These are phyloP conservation scores for Netelia inedita DNA, from an alignment of 2,888 invertebrate genomes.

Conservation along the genomic window DNA sequence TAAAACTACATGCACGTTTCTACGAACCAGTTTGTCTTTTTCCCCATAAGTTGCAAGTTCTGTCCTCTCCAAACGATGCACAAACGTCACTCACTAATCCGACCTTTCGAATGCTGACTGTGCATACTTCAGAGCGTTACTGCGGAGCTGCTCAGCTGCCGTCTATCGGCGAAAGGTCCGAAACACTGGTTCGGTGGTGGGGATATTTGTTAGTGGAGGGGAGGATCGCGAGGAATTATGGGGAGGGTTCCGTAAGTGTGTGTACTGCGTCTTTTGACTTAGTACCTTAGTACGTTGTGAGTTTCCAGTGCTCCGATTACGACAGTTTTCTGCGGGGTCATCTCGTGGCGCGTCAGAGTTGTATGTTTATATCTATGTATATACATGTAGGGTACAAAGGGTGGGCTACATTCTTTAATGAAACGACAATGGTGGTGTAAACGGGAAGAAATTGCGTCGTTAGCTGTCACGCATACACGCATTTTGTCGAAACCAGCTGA, in stretches of 20 bases:
- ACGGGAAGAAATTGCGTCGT: conserved; percentile 44
- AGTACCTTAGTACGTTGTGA: conserved; percentile 68
- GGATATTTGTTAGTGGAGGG: background rate
- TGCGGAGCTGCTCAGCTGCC: too few species aligned
- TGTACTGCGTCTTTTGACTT: conserved; percentile 67
- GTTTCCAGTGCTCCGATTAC: conserved; percentile 60
- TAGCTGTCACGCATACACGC: conserved; percentile 48
- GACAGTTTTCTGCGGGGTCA: conserved; percentile 34
- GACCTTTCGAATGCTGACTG: too few species aligned
- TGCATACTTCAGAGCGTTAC: too few species aligned
- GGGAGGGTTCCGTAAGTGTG: conserved; percentile 64
- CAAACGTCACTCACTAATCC: too few species aligned
- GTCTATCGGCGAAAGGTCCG: too few species aligned
- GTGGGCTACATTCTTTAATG: background rate
- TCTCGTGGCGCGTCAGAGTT: conserved; percentile 4
- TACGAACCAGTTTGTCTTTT: too few species aligned
- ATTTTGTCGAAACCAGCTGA: conserved; percentile 46
- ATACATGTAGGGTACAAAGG: conserved; percentile 9
- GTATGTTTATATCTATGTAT: conserved; percentile 5
- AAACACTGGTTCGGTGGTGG: too few species aligned
- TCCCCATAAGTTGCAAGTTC: too few species aligned
- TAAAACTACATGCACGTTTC: too few species aligned
- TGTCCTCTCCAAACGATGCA: too few species aligned
- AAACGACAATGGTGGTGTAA: background rate
- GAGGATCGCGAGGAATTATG: conserved; percentile 49